Base-by-base conservation (phyloP, 1,140 invertebrate species). In the Semibalanus balanoides region DNA sequence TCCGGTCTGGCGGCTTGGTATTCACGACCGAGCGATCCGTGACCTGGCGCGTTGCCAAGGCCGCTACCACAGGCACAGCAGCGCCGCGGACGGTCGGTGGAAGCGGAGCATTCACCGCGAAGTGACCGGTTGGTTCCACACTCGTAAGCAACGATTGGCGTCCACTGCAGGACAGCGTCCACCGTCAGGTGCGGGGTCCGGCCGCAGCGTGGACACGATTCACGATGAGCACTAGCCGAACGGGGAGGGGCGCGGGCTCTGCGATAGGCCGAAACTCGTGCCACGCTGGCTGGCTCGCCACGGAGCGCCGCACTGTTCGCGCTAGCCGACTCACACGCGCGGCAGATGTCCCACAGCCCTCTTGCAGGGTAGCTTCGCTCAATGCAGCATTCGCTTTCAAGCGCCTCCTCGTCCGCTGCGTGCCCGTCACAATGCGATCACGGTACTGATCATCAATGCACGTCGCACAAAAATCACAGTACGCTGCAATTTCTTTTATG, bases 341-440 rank as follows among this genome's bases (percentile, higher is more conserved):
- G 71, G 28, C 76, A 76, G n/a, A 76, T 76, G 71, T 74, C n/a
- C 25, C 3, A 76, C 35, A 3, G 76, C 76, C 25, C 30, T 76
- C 28, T n/a, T 76, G 72, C 25, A 76, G 31, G 0, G 25, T 76
- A 35, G 30, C 31, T 69, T 22, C 74, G 73, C 30, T 76, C 76
- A n/a, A 64, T 74, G 30, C 25, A 74, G 76, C 76, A 76, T 76
- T 30, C 30, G 76, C 75, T 76, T 76, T n/a, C n/a, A n/a, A 76
- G 31, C 14, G 72, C 76, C 75, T 76, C 76, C 51, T 69, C 75
- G n/a, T 74, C 74, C 3, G 5, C 9, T n/a, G n/a, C n/a, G 74
- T 74, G n/a, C 30, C 74, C 9, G n/a, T 64, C 9, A 74, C 74
- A 19, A 74, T 74, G 11, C 74, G n/a, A 64, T 74, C 74, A 27